A percentile compares a stretch with the other conserved stretches of the same genome.
phyloP scores from a whole-genome alignment of 2,113 vertebrate genomes.

The Nicator chloris region DNA sequence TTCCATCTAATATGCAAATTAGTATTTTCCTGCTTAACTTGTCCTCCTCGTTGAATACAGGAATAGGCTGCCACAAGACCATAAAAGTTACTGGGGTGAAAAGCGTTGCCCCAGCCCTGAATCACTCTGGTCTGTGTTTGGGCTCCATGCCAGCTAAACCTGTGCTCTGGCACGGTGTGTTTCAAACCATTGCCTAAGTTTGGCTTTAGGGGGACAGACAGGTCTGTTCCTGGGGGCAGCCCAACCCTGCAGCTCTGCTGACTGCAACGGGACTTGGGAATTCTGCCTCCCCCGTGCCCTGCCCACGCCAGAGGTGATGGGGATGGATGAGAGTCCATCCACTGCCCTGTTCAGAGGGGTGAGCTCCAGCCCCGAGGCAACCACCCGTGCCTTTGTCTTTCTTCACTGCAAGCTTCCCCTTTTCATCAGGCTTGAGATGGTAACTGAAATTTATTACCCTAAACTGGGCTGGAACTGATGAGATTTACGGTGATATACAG shows the following conservation, averaged over 20 bases:
- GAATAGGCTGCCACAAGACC: neutral
- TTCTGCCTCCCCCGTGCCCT: neutral
- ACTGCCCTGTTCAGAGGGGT: neutral
- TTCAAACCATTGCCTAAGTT: neutral
- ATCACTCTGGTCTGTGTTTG: neutral
- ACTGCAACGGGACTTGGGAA: neutral
- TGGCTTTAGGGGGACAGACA: neutral
- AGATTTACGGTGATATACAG: constrained; percentile 68
- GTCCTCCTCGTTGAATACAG: neutral
- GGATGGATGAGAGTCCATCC: neutral
- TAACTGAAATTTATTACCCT: constrained; percentile 72
- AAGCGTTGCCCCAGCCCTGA: neutral
- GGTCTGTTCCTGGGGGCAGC: neutral
- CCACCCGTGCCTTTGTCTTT: constrained; percentile 3
- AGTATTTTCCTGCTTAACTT: neutral
- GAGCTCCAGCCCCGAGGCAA: neutral
- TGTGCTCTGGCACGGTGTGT: neutral
- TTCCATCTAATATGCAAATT: neutral
- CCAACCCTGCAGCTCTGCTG: neutral
- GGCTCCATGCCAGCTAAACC: neutral
- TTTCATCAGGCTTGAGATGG: constrained; percentile 60
- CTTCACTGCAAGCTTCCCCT: constrained; percentile 39
- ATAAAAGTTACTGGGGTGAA: neutral
- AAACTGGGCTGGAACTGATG: constrained; percentile 61
- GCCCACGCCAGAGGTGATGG: neutral